Evolutionary conservation across 2,888 invertebrate genomes (phyloP).

Genomic region (Drosophila phalerata): DNA sequence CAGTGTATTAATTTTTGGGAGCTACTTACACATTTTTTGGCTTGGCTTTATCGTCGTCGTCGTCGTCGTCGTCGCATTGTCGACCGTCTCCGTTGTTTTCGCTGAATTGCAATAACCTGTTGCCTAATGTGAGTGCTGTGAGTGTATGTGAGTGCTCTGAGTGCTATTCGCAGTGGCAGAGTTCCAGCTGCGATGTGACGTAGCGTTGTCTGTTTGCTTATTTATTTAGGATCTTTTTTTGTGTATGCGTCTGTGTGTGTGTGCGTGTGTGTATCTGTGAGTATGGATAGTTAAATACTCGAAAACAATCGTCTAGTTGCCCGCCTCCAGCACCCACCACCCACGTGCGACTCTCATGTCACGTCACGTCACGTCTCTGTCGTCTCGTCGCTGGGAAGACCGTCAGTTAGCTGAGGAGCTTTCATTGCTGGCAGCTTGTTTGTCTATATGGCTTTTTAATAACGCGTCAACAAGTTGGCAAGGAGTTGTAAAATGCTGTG

Average conservation of each 20-base stretch:
- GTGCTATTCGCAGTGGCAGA: slow-evolving; percentile 39
- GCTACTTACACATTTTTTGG: slow-evolving; percentile 67
- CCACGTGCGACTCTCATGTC: slow-evolving; percentile 42
- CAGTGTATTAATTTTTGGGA: slow-evolving; percentile 76
- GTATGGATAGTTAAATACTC: slow-evolving; percentile 45
- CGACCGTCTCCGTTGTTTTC: slow-evolving; percentile 67
- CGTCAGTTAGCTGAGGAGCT: slow-evolving; percentile 48
- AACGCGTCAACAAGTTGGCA: slow-evolving; percentile 62
- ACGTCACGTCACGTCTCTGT: no score
- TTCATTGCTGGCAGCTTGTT: slow-evolving; percentile 59
- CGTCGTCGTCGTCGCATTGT: slow-evolving; percentile 51
- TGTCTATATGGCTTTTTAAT: slow-evolving; percentile 79
- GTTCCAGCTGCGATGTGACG: slow-evolving; percentile 44
- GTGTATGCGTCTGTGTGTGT: not conserved
- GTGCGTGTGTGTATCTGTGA: slow-evolving; percentile 9
- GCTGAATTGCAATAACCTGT: slow-evolving; percentile 83
- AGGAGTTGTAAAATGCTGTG: slow-evolving; percentile 69
- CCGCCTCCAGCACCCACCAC: slow-evolving; percentile 28
- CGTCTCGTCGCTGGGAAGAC: not conserved
- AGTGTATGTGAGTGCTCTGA: slow-evolving; percentile 19
- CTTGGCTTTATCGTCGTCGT: slow-evolving; percentile 13
- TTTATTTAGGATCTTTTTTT: slow-evolving; percentile 77
- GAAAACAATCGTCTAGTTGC: slow-evolving; percentile 63
- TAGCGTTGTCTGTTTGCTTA: slow-evolving; percentile 59
- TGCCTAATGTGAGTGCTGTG: slow-evolving; percentile 71